Evolutionary conservation across 2,113 vertebrate species (phyloP).

Genomic region (Psettodes erumei): DNA sequence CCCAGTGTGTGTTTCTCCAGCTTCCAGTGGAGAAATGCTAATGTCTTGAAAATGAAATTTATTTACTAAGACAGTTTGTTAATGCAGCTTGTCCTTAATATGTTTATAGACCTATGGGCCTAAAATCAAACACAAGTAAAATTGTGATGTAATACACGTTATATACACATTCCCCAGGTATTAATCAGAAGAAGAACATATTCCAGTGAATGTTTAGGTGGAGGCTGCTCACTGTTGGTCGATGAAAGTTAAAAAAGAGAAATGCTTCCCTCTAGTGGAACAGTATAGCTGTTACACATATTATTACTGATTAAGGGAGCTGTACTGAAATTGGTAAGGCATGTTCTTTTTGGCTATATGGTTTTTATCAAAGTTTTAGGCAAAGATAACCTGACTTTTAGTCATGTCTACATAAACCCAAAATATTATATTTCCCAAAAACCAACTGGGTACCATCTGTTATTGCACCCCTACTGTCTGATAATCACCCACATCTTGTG

Average conservation of each 20-base stretch:
- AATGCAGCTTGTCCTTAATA: too few species aligned
- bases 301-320: neutral
- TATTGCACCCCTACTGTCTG: neutral
- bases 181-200: neutral
- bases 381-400: neutral
- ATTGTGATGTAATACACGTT: neutral
- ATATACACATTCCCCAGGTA: neutral
- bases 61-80: too few species aligned
- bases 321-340: neutral
- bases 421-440: neutral
- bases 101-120: too few species aligned
- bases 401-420: neutral
- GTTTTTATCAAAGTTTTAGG: neutral
- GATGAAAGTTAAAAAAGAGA: neutral
- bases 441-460: neutral
- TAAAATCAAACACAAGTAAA: neutral
- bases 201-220: neutral
- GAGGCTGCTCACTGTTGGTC: too few species aligned
- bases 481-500: neutral
- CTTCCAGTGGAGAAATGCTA: slow-evolving; percentile 1
- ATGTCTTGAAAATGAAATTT: slow-evolving; percentile 10
- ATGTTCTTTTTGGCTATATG: neutral
- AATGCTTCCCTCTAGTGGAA: slow-evolving; percentile 51
- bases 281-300: neutral
- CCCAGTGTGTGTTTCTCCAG: slow-evolving; percentile 17